Conservation (phyloP, 2,797 vertebrate genomes). For the Eurystomus glaucurus region DNA sequence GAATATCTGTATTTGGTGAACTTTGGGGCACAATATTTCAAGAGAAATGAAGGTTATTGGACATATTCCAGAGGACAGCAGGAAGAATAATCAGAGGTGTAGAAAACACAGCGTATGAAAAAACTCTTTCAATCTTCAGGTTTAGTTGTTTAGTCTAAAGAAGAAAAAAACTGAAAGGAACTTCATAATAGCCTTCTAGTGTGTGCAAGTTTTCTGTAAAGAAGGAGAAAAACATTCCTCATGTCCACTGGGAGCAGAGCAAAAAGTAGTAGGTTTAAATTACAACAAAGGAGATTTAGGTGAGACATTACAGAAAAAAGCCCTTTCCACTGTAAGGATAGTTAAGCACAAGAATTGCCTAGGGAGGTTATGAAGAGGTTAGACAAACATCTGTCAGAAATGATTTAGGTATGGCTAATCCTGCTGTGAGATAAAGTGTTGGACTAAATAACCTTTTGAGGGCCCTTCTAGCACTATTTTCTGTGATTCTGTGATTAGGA, state of each 20-base stretch:
- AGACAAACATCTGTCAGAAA: constrained; percentile 78
- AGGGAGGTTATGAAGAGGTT: constrained; percentile 78
- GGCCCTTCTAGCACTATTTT: constrained; percentile 55
- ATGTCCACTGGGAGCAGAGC: constrained; percentile 50
- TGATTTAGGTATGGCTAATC: constrained; percentile 73
- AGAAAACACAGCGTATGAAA: background rate
- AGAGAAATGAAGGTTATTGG: background rate
- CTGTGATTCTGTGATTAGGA: constrained; percentile 33
- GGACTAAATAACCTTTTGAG: constrained; percentile 68
- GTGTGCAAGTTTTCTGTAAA: constrained; percentile 49
- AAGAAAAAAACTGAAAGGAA: background rate
- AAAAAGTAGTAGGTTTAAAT: constrained; percentile 68
- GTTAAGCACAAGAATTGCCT: constrained; percentile 76
- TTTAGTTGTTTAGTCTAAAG: constrained; percentile 58
- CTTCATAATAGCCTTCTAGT: constrained; percentile 41
- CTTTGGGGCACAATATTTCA: background rate
- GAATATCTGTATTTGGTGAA: constrained; percentile 19
- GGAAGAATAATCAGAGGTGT: constrained; percentile 35
- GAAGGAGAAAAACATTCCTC: constrained; percentile 57
- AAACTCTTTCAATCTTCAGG: constrained; percentile 53
- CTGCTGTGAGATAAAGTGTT: constrained; percentile 69
- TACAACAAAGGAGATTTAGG: constrained; percentile 74
- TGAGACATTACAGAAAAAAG: constrained; percentile 69
- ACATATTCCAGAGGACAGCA: constrained; percentile 5
- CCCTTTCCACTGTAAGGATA: constrained; percentile 69